These are phyloP conservation scores for Cossypha caffra DNA, from an alignment of 2,797 vertebrate species.

Conservation along the genomic window DNA sequence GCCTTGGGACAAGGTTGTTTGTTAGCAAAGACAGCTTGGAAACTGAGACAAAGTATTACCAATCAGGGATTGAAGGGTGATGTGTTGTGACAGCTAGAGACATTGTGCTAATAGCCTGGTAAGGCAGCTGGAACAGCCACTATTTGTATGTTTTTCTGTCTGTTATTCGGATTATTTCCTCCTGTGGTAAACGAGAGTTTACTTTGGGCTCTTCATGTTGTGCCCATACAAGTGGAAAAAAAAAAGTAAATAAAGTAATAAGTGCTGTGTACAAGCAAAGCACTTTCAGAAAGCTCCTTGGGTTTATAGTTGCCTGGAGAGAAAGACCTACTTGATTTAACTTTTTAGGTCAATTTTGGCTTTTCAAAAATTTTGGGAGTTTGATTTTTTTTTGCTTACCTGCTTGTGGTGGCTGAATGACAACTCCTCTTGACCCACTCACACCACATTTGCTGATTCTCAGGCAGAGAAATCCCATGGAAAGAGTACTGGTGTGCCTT, in stretches of 20 bases:
- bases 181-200: background rate
- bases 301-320: background rate
- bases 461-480: background rate
- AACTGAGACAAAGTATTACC: constrained; percentile 60
- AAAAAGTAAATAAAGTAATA: background rate
- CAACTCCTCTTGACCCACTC: background rate
- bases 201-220: background rate
- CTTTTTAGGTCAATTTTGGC: background rate
- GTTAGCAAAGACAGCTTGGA: constrained; percentile 66
- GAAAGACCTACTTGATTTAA: background rate
- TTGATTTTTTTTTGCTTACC: background rate
- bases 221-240: background rate
- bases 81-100: constrained; percentile 32
- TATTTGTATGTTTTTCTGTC: background rate
- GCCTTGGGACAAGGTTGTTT: constrained; percentile 74
- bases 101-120: background rate
- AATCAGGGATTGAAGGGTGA: constrained; percentile 11
- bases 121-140: background rate
- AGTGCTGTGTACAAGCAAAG: background rate
- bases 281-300: background rate
- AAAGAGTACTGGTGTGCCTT: background rate
- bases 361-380: background rate
- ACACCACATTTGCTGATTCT: rapidly evolving
- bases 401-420: background rate
- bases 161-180: background rate